Conservation (phyloP, 2,113 vertebrate genomes). For the Axis porcinus region DNA sequence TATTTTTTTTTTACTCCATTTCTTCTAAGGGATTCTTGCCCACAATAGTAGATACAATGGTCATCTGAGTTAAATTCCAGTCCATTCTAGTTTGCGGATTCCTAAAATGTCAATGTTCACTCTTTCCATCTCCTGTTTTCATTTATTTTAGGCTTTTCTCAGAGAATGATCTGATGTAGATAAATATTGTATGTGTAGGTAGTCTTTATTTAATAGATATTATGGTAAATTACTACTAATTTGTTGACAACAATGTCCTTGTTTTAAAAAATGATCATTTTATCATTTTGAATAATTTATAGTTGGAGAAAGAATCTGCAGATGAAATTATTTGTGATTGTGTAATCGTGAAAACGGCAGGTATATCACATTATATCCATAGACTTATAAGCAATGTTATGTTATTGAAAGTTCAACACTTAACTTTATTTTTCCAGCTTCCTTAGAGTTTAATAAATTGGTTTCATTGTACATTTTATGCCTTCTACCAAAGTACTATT, state of each 20-base stretch:
- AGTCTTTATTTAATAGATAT: background rate
- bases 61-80: background rate
- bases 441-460: slow-evolving; percentile 48
- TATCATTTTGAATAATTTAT: background rate
- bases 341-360: background rate
- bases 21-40: background rate
- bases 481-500: background rate
- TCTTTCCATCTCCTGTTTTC: background rate
- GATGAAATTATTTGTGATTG: slow-evolving; percentile 9
- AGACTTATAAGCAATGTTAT: background rate
- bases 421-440: slow-evolving; percentile 36
- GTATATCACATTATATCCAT: background rate
- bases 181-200: background rate
- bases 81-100: rapidly evolving
- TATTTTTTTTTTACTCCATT: no score
- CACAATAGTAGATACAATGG: background rate
- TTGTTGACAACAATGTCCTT: slow-evolving; percentile 18
- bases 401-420: slow-evolving; percentile 42
- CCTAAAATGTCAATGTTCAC: background rate
- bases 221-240: background rate
- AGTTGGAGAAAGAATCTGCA: slow-evolving; percentile 27
- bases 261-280: background rate
- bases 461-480: slow-evolving; percentile 58
- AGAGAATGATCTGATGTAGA: background rate
- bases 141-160: slow-evolving; percentile 8